Base-by-base conservation (phyloP, 2,888 invertebrate species). In the Ormyrus pomaceus region DNA sequence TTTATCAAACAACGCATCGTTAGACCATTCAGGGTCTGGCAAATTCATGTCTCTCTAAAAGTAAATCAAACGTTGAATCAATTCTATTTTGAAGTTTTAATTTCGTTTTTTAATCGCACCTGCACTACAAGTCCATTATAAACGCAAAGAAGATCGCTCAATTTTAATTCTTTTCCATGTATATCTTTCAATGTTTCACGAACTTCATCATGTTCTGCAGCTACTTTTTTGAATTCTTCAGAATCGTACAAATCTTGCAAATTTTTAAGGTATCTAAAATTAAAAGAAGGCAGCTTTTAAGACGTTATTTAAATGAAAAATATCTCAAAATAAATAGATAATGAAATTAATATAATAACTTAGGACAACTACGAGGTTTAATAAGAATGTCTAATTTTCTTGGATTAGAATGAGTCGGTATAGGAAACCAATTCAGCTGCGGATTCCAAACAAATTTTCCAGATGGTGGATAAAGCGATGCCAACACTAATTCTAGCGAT, bases 401-500 rank as follows among this genome's bases (percentile, higher is more conserved):
- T 0, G 87, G 87, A n/a, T 64, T 73, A 8, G 84, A 86, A 46
- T 82, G 51, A 0, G 50, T 86, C 0, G 85, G 84, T 66, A 86
- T 83, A 0, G 86, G 84, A 7, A 83, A 64, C 87, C 87, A 87
- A 0, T 77, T 13, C 19, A 87, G 66, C 9, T 82, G 56, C 0
- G 55, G 0, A 53, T 86, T 84, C 87, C 87, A 87, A 2, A 2
- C 46, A 66, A 85, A 83, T 2, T 3, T 0, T 1, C 61, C 1
- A 2, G 56, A 5, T 6, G 87, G 85, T 6, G 83, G 84, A 82
- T 84, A 87, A 8, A 87, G 80, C 0, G 83, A 86, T 1, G 87
- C 86, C 11, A 87, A 74, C 2, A 84, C 85, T 11, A 87, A 78
- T 48, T 85, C 80, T 8, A 87, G 77, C 6, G 87, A 87, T 82